Evolutionary conservation across 2,797 vertebrate genomes (phyloP).

Genomic region (Heliangelus exortis): DNA sequence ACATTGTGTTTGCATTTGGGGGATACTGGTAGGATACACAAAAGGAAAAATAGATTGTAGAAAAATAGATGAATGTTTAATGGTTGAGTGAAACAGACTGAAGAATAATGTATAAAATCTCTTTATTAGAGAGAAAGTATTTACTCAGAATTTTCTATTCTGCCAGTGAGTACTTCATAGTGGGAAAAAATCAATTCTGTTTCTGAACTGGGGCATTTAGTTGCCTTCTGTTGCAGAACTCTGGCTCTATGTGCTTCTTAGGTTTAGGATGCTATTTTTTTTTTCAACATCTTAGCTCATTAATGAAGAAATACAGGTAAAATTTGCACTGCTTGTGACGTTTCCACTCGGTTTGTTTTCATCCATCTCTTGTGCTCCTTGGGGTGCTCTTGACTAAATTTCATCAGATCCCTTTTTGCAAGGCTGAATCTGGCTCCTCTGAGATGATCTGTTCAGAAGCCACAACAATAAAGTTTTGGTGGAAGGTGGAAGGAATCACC

Average conservation of each 20-base stretch:
- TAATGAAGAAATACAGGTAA: background rate
- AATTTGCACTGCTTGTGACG: background rate
- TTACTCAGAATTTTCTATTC: background rate
- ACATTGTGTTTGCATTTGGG: background rate
- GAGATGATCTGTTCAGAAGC: background rate
- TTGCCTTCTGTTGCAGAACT: background rate
- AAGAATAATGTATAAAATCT: background rate
- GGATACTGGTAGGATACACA: background rate
- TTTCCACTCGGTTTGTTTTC: background rate
- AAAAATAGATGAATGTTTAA: background rate
- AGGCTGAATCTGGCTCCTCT: background rate
- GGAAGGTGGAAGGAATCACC: background rate
- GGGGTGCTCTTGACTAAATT: background rate
- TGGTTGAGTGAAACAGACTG: background rate
- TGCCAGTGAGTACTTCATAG: background rate
- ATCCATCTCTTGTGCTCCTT: background rate
- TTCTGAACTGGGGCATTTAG: background rate
- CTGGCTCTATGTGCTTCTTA: background rate
- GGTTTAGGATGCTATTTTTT: background rate
- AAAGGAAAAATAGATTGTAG: background rate
- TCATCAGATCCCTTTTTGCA: background rate
- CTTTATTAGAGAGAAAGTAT: background rate
- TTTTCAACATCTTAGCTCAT: background rate
- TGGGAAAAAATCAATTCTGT: background rate
- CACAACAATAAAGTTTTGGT: background rate